Percentiles rank a stretch among this genome's conserved stretches.
Conservation (phyloP, 2,797 vertebrate species). For the Ptychadena robeensis region DNA sequence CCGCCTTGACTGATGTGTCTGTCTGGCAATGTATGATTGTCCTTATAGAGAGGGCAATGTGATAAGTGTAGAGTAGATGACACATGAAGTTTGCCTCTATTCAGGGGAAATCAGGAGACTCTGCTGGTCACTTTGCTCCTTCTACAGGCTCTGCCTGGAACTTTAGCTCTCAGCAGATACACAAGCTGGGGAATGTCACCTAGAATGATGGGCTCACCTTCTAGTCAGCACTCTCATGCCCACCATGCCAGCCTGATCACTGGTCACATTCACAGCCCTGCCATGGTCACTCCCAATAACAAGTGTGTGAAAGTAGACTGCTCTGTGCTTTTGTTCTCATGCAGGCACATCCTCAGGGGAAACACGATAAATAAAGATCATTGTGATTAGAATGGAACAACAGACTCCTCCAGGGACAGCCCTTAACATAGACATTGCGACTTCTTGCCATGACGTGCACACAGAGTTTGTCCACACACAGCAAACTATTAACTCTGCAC, state of each 20-base stretch:
- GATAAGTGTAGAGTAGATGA: not conserved
- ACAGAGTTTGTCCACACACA: conserved; percentile 20
- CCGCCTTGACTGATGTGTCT: no score
- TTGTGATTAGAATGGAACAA: conserved; percentile 17
- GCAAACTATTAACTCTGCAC: conserved; percentile 1
- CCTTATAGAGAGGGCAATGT: conserved; percentile 7
- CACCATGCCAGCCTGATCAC: not conserved
- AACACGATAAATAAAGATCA: conserved; percentile 24
- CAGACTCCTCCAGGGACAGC: conserved; percentile 20
- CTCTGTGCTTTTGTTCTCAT: not conserved
- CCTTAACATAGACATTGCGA: conserved; percentile 33
- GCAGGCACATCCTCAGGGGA: conserved; percentile 52
- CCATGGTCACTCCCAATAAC: no score
- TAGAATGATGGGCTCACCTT: not conserved
- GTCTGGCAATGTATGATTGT: not conserved
- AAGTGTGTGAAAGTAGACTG: not conserved
- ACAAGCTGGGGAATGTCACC: not conserved
- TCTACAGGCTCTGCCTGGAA: conserved; percentile 67
- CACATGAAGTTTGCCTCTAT: conserved; percentile 3
- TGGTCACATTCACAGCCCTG: not conserved
- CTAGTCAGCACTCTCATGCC: no score
- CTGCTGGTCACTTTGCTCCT: conserved; percentile 62
- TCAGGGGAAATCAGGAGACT: not conserved
- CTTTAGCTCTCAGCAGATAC: conserved; percentile 69
- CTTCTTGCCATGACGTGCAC: conserved; percentile 52